phyloP scores from a whole-genome alignment of 2,888 invertebrate genomes.

The Ennomos erosarius region DNA sequence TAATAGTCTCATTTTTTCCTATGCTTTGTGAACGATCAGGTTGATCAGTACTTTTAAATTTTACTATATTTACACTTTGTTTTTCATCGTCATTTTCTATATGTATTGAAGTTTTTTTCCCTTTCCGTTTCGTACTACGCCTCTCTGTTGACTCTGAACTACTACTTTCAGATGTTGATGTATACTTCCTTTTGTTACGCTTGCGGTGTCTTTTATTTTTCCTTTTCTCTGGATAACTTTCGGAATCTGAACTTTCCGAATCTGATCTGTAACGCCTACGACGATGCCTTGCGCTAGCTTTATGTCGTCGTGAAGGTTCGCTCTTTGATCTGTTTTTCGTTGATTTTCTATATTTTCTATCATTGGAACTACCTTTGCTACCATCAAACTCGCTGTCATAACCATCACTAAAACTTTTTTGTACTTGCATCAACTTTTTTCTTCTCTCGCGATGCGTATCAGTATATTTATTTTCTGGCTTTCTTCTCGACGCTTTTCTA shows the following conservation, averaged over 20 bases:
- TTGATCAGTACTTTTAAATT: conserved; percentile 65
- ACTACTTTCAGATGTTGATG: conserved; percentile 73
- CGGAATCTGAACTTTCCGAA: conserved; percentile 68
- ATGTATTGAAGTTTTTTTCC: conserved; percentile 79
- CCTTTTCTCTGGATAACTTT: conserved; percentile 67
- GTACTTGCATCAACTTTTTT: conserved; percentile 64
- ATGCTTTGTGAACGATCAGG: conserved; percentile 49
- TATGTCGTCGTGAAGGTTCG: conserved; percentile 71
- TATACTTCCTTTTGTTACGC: conserved; percentile 72
- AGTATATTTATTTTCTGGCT: conserved; percentile 57
- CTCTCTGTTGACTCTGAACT: conserved; percentile 76
- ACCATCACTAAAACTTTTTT: conserved; percentile 82
- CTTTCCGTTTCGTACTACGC: conserved; percentile 72
- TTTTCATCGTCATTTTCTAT: conserved; percentile 74
- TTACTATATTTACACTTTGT: conserved; percentile 78
- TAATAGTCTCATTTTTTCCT: conserved; percentile 53
- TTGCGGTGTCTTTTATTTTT: conserved; percentile 75
- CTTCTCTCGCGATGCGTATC: conserved; percentile 66
- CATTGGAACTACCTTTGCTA: conserved; percentile 53
- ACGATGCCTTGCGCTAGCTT: conserved; percentile 60
- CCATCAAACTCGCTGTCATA: conserved; percentile 76
- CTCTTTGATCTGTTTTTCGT: conserved; percentile 79
- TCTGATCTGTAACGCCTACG: conserved; percentile 62
- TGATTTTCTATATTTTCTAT: conserved; percentile 57
- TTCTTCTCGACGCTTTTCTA: conserved; percentile 55